phyloP scores from a whole-genome alignment of 2,888 invertebrate species.

The Pteria penguin region DNA sequence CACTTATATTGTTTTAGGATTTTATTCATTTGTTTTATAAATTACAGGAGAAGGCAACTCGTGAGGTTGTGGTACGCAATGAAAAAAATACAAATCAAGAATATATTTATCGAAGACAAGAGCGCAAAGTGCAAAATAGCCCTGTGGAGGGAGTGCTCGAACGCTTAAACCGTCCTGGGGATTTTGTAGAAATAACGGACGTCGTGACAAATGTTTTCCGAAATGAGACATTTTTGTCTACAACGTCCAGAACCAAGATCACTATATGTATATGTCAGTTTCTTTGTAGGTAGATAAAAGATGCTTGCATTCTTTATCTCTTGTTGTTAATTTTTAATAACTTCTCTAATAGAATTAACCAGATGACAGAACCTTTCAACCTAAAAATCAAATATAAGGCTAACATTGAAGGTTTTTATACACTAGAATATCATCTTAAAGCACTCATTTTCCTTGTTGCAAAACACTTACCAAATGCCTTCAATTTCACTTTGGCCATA shows the following conservation, averaged over 20 bases:
- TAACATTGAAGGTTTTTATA: too few relatives aligned
- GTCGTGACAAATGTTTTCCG: slow-evolving; percentile 24
- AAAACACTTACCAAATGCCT: too few relatives aligned
- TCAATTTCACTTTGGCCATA: too few relatives aligned
- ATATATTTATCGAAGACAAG: slow-evolving; percentile 26
- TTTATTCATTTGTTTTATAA: too few relatives aligned
- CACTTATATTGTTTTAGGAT: too few relatives aligned
- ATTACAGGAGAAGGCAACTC: not conserved
- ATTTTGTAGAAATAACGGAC: slow-evolving; percentile 31
- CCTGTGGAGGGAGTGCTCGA: slow-evolving; percentile 25
- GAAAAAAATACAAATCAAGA: slow-evolving; percentile 13
- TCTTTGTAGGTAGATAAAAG: not conserved
- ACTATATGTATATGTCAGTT: not conserved
- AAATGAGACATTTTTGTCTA: slow-evolving; percentile 4
- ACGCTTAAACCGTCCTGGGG: slow-evolving; percentile 27
- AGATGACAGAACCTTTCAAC: too few relatives aligned
- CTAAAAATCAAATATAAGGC: too few relatives aligned
- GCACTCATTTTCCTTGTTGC: too few relatives aligned
- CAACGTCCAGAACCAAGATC: slow-evolving; percentile 13
- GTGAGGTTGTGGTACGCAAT: not conserved
- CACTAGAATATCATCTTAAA: too few relatives aligned
- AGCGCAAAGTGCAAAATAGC: slow-evolving; percentile 29
- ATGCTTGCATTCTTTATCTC: too few relatives aligned
- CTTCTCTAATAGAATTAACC: too few relatives aligned
- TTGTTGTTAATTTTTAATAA: too few relatives aligned